These are phyloP conservation scores for Rhincodon typus DNA, from an alignment of 2,797 vertebrate species.

Conservation along the genomic window DNA sequence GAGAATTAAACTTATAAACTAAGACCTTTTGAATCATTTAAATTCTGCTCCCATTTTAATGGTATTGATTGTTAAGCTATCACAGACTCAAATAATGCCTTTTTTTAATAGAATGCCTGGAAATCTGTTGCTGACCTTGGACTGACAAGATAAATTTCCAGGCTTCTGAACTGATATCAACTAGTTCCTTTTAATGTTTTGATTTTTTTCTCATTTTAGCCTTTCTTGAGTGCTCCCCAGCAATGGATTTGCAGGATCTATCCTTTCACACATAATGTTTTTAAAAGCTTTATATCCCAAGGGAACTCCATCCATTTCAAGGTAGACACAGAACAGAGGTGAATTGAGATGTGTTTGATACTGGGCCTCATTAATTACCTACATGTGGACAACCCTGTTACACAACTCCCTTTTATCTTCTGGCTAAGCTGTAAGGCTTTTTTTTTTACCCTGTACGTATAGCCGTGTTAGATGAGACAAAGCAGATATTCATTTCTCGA, in stretches of 20 bases:
- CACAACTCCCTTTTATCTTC: neutral
- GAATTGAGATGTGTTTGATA: conserved; percentile 21
- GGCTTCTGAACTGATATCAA: conserved; percentile 56
- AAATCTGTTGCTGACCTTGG: conserved; percentile 68
- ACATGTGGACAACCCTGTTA: neutral
- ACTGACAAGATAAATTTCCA: conserved; percentile 72
- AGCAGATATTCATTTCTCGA: neutral
- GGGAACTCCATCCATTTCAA: neutral
- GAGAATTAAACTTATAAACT: conserved; percentile 65
- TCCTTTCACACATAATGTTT: neutral
- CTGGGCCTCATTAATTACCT: neutral
- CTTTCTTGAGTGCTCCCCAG: neutral
- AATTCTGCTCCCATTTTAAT: conserved; percentile 69
- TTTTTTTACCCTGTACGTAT: neutral
- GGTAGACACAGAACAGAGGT: neutral
- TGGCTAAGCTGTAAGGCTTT: neutral
- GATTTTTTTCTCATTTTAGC: neutral
- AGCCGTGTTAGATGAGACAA: neutral
- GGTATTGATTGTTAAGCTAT: conserved; percentile 76
- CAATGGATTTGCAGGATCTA: conserved; percentile 12
- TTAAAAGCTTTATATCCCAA: conserved; percentile 13
- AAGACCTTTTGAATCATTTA: conserved; percentile 71
- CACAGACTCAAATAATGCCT: conserved; percentile 64
- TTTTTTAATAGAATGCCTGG: too few species aligned
- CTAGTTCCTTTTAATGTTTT: conserved; percentile 47